A percentile compares a stretch with the other conserved stretches of the same genome.
Conservation (phyloP, 2,888 invertebrate species). For the Noctuana brunneofusca region DNA sequence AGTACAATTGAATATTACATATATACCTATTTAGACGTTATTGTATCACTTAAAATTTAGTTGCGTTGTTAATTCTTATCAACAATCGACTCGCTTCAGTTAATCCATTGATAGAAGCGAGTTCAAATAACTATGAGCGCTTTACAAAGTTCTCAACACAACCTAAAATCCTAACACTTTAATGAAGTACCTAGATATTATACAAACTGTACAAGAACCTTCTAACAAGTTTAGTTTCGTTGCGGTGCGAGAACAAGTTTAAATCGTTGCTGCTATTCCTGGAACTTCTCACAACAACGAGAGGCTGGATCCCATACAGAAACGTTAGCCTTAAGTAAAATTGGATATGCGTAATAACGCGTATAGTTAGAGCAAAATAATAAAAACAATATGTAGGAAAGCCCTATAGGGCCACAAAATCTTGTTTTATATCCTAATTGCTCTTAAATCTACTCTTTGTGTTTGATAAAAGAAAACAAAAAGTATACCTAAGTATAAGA, state of each 20-base stretch:
- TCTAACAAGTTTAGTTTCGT: constrained; percentile 47
- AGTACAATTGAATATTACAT: too few relatives aligned
- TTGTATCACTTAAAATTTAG: too few relatives aligned
- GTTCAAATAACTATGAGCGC: background rate
- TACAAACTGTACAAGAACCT: constrained; percentile 41
- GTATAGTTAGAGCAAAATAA: too few relatives aligned
- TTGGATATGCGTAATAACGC: background rate
- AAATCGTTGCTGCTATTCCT: constrained; percentile 45
- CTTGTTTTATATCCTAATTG: too few relatives aligned
- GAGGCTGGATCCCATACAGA: constrained; percentile 33
- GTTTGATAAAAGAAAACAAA: too few relatives aligned
- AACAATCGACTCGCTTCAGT: background rate
- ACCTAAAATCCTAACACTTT: constrained; percentile 7
- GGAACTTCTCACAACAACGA: constrained; percentile 41
- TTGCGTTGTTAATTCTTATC: too few relatives aligned
- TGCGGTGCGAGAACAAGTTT: constrained; percentile 48
- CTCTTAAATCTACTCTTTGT: too few relatives aligned
- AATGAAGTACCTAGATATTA: constrained; percentile 9
- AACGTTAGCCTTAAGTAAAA: background rate
- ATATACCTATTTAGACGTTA: too few relatives aligned
- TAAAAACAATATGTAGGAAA: too few relatives aligned
- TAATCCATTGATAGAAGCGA: background rate
- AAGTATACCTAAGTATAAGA: too few relatives aligned
- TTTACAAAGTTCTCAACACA: constrained; percentile 6
- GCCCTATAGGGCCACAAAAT: too few relatives aligned